A percentile compares a stretch with the other conserved stretches of the same genome.
Evolutionary conservation across 1,140 invertebrate species (phyloP).

Genomic region (Lerema accius): DNA sequence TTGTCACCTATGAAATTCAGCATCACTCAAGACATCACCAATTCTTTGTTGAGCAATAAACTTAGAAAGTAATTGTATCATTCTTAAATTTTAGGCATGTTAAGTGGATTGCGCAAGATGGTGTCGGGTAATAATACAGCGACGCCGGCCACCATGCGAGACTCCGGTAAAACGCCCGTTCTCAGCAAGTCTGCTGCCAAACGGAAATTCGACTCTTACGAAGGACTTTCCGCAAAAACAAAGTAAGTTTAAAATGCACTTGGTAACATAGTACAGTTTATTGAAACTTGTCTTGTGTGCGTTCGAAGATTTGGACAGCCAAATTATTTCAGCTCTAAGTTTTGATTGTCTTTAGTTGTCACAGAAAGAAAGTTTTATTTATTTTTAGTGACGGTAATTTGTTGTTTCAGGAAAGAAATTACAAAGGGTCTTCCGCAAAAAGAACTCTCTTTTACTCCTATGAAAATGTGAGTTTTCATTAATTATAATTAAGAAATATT

Average conservation of each 20-base stretch:
- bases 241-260: slow-evolving; percentile 84
- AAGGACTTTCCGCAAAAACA: slow-evolving; percentile 84
- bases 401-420: slow-evolving; percentile 79
- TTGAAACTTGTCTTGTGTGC: no score
- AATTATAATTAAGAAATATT: no score
- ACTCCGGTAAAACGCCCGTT: slow-evolving; percentile 69
- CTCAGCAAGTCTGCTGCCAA: slow-evolving; percentile 76
- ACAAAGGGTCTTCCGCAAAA: slow-evolving; percentile 73
- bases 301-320: no score
- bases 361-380: no score
- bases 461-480: slow-evolving; percentile 75
- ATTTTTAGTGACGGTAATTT: no score
- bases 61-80: no score
- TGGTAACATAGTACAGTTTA: no score
- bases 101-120: slow-evolving; percentile 90
- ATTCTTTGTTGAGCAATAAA: no score
- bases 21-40: no score
- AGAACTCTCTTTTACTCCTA: slow-evolving; percentile 73
- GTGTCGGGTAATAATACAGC: slow-evolving; percentile 84
- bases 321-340: no score
- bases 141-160: slow-evolving; percentile 73
- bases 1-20: no score
- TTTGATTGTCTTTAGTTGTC: no score
- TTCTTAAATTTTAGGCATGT: slow-evolving; percentile 86
- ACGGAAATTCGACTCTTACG: slow-evolving; percentile 76